Evolutionary conservation across 2,797 vertebrate species (phyloP).

Genomic region (Sitta carolinensis): DNA sequence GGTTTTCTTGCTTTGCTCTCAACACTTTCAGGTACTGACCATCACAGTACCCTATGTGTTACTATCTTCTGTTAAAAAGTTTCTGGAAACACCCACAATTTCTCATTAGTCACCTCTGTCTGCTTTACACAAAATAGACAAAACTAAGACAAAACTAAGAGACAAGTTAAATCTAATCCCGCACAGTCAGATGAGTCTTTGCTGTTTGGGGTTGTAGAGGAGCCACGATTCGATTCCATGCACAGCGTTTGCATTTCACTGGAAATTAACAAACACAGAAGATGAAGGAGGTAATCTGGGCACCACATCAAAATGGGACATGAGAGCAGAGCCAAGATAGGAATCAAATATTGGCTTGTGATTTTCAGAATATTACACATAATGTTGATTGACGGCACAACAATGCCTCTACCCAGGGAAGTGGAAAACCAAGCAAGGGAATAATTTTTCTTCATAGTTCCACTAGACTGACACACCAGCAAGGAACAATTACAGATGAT

Average conservation of each 20-base stretch:
- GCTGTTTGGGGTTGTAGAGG: neutral
- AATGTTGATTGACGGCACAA: slow-evolving; percentile 45
- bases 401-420: slow-evolving; percentile 46
- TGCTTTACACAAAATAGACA: neutral
- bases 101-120: neutral
- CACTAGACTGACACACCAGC: neutral
- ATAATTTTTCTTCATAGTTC: slow-evolving; percentile 51
- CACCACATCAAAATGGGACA: slow-evolving; percentile 17
- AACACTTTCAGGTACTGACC: neutral
- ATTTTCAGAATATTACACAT: slow-evolving; percentile 44
- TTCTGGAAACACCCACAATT: neutral
- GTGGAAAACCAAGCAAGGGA: slow-evolving; percentile 28
- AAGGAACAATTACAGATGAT: neutral
- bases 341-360: slow-evolving; percentile 8
- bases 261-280: slow-evolving; percentile 26
- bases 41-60: neutral
- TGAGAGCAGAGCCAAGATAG: slow-evolving; percentile 40
- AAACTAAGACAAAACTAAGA: neutral
- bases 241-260: neutral
- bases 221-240: neutral
- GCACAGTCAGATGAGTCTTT: neutral
- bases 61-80: neutral
- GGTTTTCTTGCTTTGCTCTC: neutral
- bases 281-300: slow-evolving; percentile 52
- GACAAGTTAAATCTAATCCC: neutral